Evolutionary conservation across 2,888 invertebrate species (phyloP).

Genomic region (Mesoligia furuncula): DNA sequence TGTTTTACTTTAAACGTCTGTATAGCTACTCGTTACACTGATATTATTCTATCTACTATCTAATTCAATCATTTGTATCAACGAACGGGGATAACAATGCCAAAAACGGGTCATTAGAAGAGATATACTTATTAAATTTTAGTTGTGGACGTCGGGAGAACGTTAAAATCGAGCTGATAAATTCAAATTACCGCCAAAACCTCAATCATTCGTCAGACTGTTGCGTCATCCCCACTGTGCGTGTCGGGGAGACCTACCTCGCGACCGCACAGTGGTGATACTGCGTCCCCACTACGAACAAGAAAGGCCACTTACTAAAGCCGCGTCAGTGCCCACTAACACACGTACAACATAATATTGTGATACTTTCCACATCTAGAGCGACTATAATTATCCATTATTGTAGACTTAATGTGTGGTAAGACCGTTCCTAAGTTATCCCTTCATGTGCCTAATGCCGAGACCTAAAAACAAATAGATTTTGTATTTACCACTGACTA

Average conservation of each 20-base stretch:
- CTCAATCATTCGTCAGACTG: constrained; percentile 39
- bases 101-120: constrained; percentile 71
- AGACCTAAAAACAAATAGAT: constrained; percentile 49
- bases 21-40: constrained; percentile 67
- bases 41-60: constrained; percentile 64
- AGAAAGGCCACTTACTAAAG: constrained; percentile 56
- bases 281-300: constrained; percentile 29
- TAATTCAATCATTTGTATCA: constrained; percentile 66
- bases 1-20: constrained; percentile 66
- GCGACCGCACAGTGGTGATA: neutral
- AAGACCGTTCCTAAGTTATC: constrained; percentile 32
- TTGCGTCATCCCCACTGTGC: neutral
- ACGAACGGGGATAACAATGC: constrained; percentile 71
- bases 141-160: constrained; percentile 61
- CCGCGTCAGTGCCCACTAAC: constrained; percentile 42
- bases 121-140: constrained; percentile 64
- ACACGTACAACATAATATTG: constrained; percentile 26
- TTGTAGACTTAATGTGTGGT: constrained; percentile 27
- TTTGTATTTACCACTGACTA: constrained; percentile 45
- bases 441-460: constrained; percentile 45
- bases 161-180: constrained; percentile 60
- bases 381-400: constrained; percentile 8
- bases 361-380: constrained; percentile 30
- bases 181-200: constrained; percentile 52
- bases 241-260: neutral